A percentile compares a stretch with the other conserved stretches of the same genome.
Conservation (phyloP, 2,113 vertebrate genomes). For the Epinephelus moara region DNA sequence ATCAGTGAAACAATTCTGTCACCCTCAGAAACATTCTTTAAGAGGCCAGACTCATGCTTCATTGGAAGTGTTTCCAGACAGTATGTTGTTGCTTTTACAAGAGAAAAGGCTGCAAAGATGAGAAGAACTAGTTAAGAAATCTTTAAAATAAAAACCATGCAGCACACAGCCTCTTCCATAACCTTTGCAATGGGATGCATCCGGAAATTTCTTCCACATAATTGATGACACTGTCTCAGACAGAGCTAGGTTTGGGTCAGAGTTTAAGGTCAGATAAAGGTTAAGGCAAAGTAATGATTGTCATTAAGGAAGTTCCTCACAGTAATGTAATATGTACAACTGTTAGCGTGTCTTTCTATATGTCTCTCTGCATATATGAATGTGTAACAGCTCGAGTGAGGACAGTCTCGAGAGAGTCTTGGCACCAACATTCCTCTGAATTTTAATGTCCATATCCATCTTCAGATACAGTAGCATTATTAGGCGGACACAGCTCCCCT, state of each 20-base stretch:
- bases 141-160: background rate
- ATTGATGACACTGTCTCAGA: background rate
- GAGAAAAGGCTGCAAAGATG: background rate
- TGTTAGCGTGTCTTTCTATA: background rate
- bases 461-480: constrained; percentile 33
- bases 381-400: constrained; percentile 3
- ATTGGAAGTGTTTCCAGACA: background rate
- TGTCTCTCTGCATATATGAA: constrained; percentile 15
- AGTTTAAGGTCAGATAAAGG: constrained; percentile 24
- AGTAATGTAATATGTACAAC: constrained; percentile 5
- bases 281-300: constrained; percentile 32
- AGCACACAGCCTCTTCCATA: background rate
- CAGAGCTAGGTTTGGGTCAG: background rate
- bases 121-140: background rate
- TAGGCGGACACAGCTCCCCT: constrained; percentile 45
- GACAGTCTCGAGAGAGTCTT: constrained; percentile 23
- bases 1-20: background rate
- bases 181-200: background rate
- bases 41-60: too few relatives aligned
- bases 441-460: constrained; percentile 57
- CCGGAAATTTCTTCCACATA: background rate
- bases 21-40: background rate
- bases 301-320: constrained; percentile 21
- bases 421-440: constrained; percentile 42
- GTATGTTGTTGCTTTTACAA: background rate